Conservation (phyloP, 64 coral and sea anemone species). For the Porites australiensis region DNA sequence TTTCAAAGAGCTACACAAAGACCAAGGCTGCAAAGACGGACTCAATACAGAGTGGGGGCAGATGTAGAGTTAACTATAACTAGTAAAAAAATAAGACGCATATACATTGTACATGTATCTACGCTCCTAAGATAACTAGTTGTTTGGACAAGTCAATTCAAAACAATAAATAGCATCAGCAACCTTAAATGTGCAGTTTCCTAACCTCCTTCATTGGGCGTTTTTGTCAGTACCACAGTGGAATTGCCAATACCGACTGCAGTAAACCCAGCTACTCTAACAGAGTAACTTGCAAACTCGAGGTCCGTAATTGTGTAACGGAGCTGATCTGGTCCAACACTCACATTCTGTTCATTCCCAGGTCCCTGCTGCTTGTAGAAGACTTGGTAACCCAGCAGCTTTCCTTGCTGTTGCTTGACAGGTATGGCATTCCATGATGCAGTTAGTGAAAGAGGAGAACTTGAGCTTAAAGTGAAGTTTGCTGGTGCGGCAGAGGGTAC, state of each 20-base stretch:
- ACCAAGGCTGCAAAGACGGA: too few species aligned
- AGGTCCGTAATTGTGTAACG: neutral
- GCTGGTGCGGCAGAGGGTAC: slow-evolving; percentile 54
- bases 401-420: neutral
- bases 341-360: neutral
- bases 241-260: neutral
- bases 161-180: too few species aligned
- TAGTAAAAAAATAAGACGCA: too few species aligned
- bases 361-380: neutral
- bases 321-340: neutral
- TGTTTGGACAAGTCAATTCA: too few species aligned
- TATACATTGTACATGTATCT: too few species aligned
- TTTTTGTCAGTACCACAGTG: neutral
- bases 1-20: too few species aligned
- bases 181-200: neutral
- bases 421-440: slow-evolving; percentile 42
- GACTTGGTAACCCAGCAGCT: slow-evolving; percentile 17
- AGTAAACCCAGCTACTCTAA: neutral
- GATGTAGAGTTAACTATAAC: too few species aligned
- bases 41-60: too few species aligned
- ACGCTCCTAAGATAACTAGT: too few species aligned
- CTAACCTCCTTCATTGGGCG: neutral
- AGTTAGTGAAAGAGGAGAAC: slow-evolving; percentile 12
- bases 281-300: slow-evolving; percentile 4
- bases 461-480: slow-evolving; percentile 35